These are phyloP conservation scores for Gymnarchus niloticus DNA, from an alignment of 2,113 vertebrate genomes.

Conservation along the genomic window DNA sequence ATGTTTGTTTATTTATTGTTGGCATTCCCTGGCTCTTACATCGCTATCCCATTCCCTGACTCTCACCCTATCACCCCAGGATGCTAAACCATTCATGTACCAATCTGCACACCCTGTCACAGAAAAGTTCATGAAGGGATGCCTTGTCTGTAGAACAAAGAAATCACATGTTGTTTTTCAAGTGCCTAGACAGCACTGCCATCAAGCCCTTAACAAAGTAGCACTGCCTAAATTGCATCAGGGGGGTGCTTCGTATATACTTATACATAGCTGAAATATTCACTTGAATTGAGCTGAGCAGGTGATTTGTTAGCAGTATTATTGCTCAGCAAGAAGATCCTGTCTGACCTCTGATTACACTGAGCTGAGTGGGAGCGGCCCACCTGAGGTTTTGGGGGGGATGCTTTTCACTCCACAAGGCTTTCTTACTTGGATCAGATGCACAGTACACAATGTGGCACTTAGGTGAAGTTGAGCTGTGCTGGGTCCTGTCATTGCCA, in stretches of 20 bases:
- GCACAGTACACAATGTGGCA: not conserved
- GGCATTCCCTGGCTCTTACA: not conserved
- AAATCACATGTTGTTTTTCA: not conserved
- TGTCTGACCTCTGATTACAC: not conserved
- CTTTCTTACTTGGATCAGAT: not conserved
- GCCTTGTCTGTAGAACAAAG: too few relatives aligned
- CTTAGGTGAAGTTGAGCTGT: not conserved
- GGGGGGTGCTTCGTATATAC: too few relatives aligned
- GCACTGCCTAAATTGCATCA: not conserved
- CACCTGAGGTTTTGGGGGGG: not conserved
- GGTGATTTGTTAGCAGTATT: not conserved
- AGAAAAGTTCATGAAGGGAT: not conserved
- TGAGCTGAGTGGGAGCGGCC: not conserved
- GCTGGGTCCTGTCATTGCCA: not conserved
- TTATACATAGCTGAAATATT: not conserved
- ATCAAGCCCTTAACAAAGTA: not conserved
- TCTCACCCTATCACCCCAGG: not conserved
- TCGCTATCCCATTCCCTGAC: not conserved
- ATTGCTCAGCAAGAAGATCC: not conserved
- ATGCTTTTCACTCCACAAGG: not conserved
- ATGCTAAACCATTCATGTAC: conserved; percentile 1
- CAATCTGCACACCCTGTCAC: not conserved
- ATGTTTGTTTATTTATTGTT: conserved; percentile 53
- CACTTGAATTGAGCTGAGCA: not conserved
- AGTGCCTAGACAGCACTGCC: not conserved